A percentile compares a stretch with the other conserved stretches of the same genome.
Conservation (phyloP, 1,140 invertebrate genomes). For the Matsumurasca onukii region DNA sequence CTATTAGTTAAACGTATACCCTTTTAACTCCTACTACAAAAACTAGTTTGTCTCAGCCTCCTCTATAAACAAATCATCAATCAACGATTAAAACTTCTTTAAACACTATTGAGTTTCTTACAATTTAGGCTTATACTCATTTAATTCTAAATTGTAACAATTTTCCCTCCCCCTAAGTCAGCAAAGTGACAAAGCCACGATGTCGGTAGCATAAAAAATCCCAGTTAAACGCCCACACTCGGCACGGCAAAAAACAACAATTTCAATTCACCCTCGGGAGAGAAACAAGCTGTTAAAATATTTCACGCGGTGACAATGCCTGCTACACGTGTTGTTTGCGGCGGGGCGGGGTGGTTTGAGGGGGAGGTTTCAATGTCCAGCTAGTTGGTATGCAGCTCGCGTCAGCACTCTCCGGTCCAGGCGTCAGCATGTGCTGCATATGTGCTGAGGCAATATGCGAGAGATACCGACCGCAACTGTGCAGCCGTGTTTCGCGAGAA, state of each 20-base stretch:
- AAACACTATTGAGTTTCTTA: too few species aligned
- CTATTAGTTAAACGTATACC: too few species aligned
- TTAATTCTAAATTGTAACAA: too few species aligned
- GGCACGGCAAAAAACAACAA: background rate
- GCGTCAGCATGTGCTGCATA: background rate
- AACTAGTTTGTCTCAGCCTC: too few species aligned
- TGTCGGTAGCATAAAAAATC: too few species aligned
- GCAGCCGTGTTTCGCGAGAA: too few species aligned
- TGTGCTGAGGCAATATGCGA: background rate
- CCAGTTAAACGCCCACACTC: background rate
- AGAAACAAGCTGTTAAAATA: background rate
- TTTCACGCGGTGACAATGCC: background rate
- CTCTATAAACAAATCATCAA: too few species aligned
- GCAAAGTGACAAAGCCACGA: background rate
- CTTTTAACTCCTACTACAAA: too few species aligned
- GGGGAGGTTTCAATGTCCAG: slow-evolving; percentile 28
- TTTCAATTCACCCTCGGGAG: background rate
- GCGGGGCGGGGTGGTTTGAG: background rate
- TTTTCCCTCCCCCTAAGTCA: too few species aligned
- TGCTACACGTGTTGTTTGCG: slow-evolving; percentile 17
- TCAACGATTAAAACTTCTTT: too few species aligned
- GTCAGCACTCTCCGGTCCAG: slow-evolving; percentile 23
- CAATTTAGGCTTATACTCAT: too few species aligned
- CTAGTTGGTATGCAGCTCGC: slow-evolving; percentile 26
- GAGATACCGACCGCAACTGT: too few species aligned